phyloP scores from a whole-genome alignment of 1,140 invertebrate genomes.

The Leptonema lineaticorne region DNA sequence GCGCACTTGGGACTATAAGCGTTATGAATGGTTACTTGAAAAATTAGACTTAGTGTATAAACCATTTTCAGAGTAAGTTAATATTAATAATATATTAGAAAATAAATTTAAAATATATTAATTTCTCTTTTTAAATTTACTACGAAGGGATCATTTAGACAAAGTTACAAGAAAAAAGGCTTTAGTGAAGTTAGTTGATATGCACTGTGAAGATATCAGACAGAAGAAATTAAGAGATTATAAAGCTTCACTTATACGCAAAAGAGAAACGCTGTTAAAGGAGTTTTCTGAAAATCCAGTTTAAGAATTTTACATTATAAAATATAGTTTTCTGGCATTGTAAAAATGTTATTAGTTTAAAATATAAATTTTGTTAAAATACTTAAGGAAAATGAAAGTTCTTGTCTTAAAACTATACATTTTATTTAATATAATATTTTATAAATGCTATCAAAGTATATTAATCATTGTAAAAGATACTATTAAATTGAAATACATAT shows the following conservation, averaged over 20 bases:
- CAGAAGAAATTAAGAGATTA: conserved; percentile 66
- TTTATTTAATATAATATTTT: too few relatives aligned
- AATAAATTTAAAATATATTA: conserved; percentile 1
- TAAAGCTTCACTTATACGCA: conserved; percentile 59
- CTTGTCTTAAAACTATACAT: too few relatives aligned
- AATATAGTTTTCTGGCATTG: not conserved
- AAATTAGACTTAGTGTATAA: conserved; percentile 76
- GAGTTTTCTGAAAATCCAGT: conserved; percentile 54
- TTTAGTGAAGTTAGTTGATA: conserved; percentile 63
- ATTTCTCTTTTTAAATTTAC: not conserved
- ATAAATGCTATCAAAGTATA: too few relatives aligned
- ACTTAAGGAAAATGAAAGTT: too few relatives aligned
- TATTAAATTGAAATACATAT: too few relatives aligned
- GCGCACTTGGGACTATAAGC: conserved; percentile 73
- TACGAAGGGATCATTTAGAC: conserved; percentile 35
- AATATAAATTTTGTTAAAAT: too few relatives aligned
- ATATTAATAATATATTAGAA: too few relatives aligned
- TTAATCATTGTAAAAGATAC: too few relatives aligned
- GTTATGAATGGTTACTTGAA: conserved; percentile 85
- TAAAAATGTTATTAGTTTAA: not conserved
- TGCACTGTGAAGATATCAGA: conserved; percentile 67
- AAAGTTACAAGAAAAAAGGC: conserved; percentile 68
- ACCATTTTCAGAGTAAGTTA: conserved; percentile 59
- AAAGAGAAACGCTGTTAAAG: conserved; percentile 68
- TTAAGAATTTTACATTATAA: not conserved